Base-by-base conservation (phyloP, 2,888 invertebrate genomes). In the Autographa gamma region DNA sequence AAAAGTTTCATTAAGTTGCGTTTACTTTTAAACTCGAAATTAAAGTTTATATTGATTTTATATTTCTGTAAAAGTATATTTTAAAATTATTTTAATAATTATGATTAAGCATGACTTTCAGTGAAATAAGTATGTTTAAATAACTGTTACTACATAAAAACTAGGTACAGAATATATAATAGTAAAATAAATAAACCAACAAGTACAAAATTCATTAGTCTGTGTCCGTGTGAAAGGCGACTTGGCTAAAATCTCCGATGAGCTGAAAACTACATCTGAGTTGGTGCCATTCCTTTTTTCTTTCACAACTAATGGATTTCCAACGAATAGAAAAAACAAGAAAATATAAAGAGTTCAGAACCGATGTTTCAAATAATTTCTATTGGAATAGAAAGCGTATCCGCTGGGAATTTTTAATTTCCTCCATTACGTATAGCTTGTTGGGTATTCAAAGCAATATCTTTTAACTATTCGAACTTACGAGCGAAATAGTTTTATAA, bases 241-340 rank as follows among this genome's bases (percentile, higher is more conserved):
- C 65, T 76, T 74, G 70, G 85, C 77, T 88, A 87, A 86, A 86
- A 86, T 85, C 85, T 88, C 80, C 86, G 86, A 84, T 88, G 85
- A 89, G 86, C 82, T 88, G 84, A 88, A 89, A 88, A 89, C 86
- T 88, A 86, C 85, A 85, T 86, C 85, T 79, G 72, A 80, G 73
- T 79, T 77, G 70, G 74, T 82, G 82, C 79, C 82, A 83, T 82
- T 86, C 76, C 69, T 70, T 78, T 82, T 88, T 86, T 86, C 63
- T 69, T 52, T 66, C 41, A 64, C 79, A 74, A 84, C 89, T 92
- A 92, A 92, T 93, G 91, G 91, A 91, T 90, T 90, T 86, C 80
- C 81, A 73, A 81, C 72, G 85, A 84, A 81, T 79, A 76, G 71
- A 71, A 77, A 81, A 83, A 86, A 88, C 81, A 83, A 83, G 79